Evolutionary conservation across 2,888 invertebrate species (phyloP).

Genomic region (Protonemura montana): DNA sequence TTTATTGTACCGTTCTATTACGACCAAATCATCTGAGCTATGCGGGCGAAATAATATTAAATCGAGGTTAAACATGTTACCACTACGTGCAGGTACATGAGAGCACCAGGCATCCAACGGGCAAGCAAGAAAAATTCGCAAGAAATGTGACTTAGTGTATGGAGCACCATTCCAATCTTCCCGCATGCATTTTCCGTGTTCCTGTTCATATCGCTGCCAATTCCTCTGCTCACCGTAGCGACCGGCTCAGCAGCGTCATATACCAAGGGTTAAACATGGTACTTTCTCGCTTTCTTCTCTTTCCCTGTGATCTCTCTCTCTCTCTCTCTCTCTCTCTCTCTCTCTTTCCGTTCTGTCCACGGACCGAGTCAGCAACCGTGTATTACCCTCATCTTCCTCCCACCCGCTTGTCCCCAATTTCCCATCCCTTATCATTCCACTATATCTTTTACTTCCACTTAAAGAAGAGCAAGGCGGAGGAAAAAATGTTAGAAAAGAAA

Average conservation of each 20-base stretch:
- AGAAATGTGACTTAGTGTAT: not conserved
- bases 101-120: too few species aligned
- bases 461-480: conserved; percentile 35
- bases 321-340: conserved; percentile 13
- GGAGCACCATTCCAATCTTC: not conserved
- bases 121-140: too few species aligned
- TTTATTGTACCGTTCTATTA: too few species aligned
- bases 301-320: too few species aligned
- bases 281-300: not conserved
- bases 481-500: conserved; percentile 48
- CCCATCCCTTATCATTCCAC: conserved; percentile 41
- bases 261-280: not conserved
- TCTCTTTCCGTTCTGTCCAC: conserved; percentile 30
- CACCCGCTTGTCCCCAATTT: conserved; percentile 45
- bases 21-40: too few species aligned
- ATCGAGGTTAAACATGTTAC: too few species aligned
- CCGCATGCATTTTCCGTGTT: not conserved
- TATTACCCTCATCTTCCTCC: conserved; percentile 35
- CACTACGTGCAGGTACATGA: too few species aligned
- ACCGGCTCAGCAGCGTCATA: not conserved
- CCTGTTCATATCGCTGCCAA: not conserved
- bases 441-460: conserved; percentile 45
- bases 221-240: not conserved
- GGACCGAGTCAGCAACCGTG: conserved; percentile 35
- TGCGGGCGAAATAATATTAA: too few species aligned